Evolutionary conservation across 2,113 vertebrate species (phyloP), one percentile per base, ranked within the genome.

Genomic region (Salvator merianae): DNA sequence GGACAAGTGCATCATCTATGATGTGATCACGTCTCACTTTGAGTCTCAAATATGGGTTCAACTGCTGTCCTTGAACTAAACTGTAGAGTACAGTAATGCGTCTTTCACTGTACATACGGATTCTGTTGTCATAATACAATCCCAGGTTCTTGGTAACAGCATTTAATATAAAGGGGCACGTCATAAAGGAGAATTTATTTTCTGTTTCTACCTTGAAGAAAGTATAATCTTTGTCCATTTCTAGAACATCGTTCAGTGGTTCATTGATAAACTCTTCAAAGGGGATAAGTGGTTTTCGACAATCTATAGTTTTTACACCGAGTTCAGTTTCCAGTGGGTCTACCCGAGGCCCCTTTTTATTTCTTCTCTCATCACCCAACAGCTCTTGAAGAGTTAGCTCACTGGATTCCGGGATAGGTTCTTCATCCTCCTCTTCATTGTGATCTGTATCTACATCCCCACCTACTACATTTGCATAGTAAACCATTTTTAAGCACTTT

Each of bases 171-270:
- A 99, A 99, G 77, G 99, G 99, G 91, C 99, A 99, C 73, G 96
- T 99, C 97, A 99, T 99, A 95, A 99, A 99, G 81, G 99, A 99
- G 94, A 99, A 99, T 94, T 99, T 99, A 79, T 97, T 98, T 93
- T 99, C 98, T 1, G 98, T 98, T 84, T 99, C 97, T 91, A 99
- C 98, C 92, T 99, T 99, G 94, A 99, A 99, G 94, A 99, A 99
- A 81, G 98, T 99, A 90, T 99, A 99, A 89, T 99, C 99, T 93
- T 99, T 99, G 96, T 99, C 98, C 99, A 99, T 99, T 96, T 99
- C 99, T 90, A 99, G 96, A 87, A 98, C 98, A 63, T 99, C 99
- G 77, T 99, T 99, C 87, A 99, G 94, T 50, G 98, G 98, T 93
- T 99, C 99, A 79, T 99, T 99, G 84, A 99, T 94, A 92, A 99